Percentiles rank a stretch among this genome's conserved stretches.
These are phyloP conservation scores for Bucco capensis DNA, from an alignment of 2,113 vertebrate genomes.

Conservation along the genomic window DNA sequence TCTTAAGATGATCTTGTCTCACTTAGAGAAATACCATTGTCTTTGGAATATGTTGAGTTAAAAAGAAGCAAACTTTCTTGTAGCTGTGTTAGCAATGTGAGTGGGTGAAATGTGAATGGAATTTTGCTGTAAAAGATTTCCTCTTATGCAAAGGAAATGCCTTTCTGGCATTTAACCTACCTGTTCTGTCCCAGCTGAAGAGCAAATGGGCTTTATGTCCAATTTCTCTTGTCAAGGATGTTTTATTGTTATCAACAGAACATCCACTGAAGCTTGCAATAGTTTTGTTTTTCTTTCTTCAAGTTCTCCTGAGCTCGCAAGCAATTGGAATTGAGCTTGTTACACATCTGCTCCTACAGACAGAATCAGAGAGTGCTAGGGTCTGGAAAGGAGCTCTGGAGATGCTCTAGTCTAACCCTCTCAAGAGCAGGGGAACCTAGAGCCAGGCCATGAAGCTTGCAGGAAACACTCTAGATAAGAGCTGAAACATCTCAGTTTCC, in stretches of 20 bases:
- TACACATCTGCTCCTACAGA: background rate
- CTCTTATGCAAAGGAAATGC: background rate
- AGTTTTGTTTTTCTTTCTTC: background rate
- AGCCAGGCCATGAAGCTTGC: background rate
- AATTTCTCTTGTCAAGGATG: background rate
- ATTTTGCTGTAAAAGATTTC: background rate
- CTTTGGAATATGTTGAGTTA: background rate
- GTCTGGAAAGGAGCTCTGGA: too few relatives aligned
- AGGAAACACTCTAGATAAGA: background rate
- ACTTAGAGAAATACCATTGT: background rate
- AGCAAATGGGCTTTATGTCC: background rate
- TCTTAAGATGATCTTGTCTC: background rate
- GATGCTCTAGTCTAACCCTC: too few relatives aligned
- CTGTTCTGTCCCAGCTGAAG: background rate
- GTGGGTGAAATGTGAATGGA: background rate
- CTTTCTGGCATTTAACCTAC: background rate
- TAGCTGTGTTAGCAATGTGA: background rate
- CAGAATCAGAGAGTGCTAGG: too few relatives aligned
- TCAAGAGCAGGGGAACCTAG: too few relatives aligned
- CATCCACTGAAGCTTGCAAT: background rate
- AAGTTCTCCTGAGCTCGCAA: background rate
- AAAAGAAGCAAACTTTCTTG: background rate
- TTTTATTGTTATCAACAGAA: background rate
- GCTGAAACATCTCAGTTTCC: background rate
- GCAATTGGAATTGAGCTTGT: background rate